Conservation (phyloP, 1,140 invertebrate genomes). For the Sesamia nonagrioides region DNA sequence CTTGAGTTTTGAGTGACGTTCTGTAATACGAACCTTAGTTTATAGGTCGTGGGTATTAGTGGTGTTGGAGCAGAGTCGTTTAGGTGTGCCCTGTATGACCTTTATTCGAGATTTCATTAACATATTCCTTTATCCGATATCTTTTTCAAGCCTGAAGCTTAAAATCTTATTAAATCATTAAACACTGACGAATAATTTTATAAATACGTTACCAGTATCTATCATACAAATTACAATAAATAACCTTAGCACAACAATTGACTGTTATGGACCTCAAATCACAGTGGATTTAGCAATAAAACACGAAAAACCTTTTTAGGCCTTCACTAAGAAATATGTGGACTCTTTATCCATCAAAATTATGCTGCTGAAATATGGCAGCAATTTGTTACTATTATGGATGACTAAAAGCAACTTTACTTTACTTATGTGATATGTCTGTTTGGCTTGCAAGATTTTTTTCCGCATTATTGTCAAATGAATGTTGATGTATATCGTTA, state of each 20-base stretch:
- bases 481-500: not conserved
- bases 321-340: not conserved
- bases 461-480: not conserved
- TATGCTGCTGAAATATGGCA: not conserved
- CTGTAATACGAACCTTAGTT: too few relatives aligned
- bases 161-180: too few relatives aligned
- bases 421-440: not conserved
- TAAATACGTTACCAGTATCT: too few relatives aligned
- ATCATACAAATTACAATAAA: not conserved
- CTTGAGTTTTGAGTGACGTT: too few relatives aligned
- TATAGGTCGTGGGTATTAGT: too few relatives aligned
- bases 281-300: not conserved
- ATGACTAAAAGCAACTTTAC: not conserved
- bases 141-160: too few relatives aligned
- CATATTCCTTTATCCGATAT: too few relatives aligned
- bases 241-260: not conserved
- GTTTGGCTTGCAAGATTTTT: too few relatives aligned
- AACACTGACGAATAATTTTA: too few relatives aligned
- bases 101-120: too few relatives aligned
- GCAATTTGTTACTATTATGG: not conserved
- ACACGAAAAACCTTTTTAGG: conserved; percentile 11
- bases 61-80: too few relatives aligned
- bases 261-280: conserved; percentile 4
- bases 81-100: too few relatives aligned
- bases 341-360: not conserved